Percentiles rank a stretch among this genome's conserved stretches.
phyloP scores from a whole-genome alignment of 2,797 vertebrate genomes.

The Aselliscus stoliczkanus region DNA sequence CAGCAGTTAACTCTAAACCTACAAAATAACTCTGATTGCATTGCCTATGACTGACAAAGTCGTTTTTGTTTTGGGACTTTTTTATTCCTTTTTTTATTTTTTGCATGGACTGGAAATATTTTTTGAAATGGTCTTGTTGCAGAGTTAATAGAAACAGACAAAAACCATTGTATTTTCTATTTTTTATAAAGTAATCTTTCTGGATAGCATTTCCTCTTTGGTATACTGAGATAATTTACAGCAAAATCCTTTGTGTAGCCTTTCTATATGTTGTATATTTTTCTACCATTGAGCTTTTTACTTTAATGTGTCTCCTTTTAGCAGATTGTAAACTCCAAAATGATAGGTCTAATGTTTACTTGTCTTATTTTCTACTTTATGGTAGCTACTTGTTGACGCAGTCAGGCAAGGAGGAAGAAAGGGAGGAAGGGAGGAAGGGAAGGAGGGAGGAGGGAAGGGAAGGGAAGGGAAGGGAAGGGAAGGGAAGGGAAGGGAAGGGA shows the following conservation, averaged over 20 bases:
- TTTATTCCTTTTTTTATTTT: not conserved
- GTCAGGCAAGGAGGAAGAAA: not conserved
- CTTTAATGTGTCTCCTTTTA: not conserved
- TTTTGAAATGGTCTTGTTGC: not conserved
- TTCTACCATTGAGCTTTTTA: not conserved
- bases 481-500: not conserved
- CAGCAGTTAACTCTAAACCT: not conserved
- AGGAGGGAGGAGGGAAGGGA: no score
- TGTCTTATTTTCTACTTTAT: not conserved
- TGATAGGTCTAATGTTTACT: not conserved
- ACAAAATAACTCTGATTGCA: not conserved
- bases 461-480: not conserved
- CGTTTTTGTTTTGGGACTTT: not conserved
- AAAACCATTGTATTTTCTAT: not conserved
- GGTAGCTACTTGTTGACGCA: not conserved
- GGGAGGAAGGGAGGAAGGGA: not conserved
- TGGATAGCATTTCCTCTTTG: not conserved
- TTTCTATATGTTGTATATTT: not conserved
- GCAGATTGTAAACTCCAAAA: not conserved
- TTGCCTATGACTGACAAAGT: not conserved
- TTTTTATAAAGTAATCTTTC: not conserved
- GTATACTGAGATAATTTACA: not conserved
- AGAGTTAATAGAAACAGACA: not conserved
- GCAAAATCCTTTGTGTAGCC: not conserved
- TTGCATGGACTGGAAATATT: not conserved